A percentile compares a stretch with the other conserved stretches of the same genome.
Conservation (phyloP, 1,140 invertebrate genomes). For the Euwallacea fornicatus region DNA sequence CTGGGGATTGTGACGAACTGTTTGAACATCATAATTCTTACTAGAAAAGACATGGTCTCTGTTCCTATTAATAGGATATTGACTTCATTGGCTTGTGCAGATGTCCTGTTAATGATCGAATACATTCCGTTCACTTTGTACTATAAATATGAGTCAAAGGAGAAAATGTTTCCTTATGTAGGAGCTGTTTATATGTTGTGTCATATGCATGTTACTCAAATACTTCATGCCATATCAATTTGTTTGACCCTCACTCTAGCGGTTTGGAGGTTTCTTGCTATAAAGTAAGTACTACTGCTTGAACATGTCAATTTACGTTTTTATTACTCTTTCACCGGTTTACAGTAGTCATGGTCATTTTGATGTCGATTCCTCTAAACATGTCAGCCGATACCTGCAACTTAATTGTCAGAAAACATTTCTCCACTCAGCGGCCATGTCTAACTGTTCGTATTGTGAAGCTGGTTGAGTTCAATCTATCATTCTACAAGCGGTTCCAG, state of each 20-base stretch:
- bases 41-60: constrained; percentile 76
- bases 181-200: constrained; percentile 75
- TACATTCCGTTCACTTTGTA: constrained; percentile 83
- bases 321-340: too few species aligned
- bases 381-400: too few species aligned
- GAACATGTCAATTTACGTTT: too few species aligned
- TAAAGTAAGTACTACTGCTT: constrained; percentile 55
- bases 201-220: constrained; percentile 77
- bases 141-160: constrained; percentile 66
- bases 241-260: constrained; percentile 82
- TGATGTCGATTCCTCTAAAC: too few species aligned
- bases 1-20: constrained; percentile 89
- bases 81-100: constrained; percentile 77
- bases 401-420: too few species aligned
- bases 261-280: constrained; percentile 73
- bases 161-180: constrained; percentile 63
- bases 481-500: too few species aligned
- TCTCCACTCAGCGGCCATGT: too few species aligned
- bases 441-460: too few species aligned
- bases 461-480: too few species aligned
- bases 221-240: constrained; percentile 85
- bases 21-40: constrained; percentile 86
- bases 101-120: constrained; percentile 85
- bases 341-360: too few species aligned
- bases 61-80: constrained; percentile 84